phyloP scores from a whole-genome alignment of 2,113 vertebrate genomes.

The Glaucidium brasilianum region DNA sequence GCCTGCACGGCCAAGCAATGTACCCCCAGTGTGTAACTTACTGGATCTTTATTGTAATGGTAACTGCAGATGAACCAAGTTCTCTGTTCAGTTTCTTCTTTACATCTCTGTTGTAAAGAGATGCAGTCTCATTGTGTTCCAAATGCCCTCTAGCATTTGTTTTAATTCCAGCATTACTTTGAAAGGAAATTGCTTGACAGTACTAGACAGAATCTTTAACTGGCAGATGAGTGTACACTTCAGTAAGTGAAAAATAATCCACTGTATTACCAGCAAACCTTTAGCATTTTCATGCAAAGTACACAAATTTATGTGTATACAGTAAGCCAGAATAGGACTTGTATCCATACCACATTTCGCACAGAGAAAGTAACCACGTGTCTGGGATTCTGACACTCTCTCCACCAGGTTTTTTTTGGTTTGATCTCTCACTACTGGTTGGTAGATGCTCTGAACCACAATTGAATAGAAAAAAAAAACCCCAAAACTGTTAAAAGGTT shows the following conservation, averaged over 20 bases:
- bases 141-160: background rate
- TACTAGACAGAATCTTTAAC: background rate
- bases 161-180: background rate
- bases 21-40: background rate
- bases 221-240: background rate
- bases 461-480: background rate
- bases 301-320: background rate
- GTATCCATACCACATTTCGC: background rate
- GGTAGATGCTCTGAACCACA: background rate
- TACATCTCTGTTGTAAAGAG: background rate
- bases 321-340: background rate
- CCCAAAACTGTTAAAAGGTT: too few species aligned
- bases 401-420: background rate
- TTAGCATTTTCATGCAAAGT: background rate
- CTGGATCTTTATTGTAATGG: fast-evolving
- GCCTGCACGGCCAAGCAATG: background rate
- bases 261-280: background rate
- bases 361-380: background rate
- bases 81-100: background rate
- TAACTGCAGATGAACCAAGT: background rate
- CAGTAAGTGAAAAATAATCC: background rate
- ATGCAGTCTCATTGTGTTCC: background rate
- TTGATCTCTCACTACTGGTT: background rate
- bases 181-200: background rate
- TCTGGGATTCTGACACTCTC: background rate